A percentile compares a stretch with the other conserved stretches of the same genome.
Evolutionary conservation across 2,797 vertebrate species (phyloP).

Genomic region (Orestias chungarensis): DNA sequence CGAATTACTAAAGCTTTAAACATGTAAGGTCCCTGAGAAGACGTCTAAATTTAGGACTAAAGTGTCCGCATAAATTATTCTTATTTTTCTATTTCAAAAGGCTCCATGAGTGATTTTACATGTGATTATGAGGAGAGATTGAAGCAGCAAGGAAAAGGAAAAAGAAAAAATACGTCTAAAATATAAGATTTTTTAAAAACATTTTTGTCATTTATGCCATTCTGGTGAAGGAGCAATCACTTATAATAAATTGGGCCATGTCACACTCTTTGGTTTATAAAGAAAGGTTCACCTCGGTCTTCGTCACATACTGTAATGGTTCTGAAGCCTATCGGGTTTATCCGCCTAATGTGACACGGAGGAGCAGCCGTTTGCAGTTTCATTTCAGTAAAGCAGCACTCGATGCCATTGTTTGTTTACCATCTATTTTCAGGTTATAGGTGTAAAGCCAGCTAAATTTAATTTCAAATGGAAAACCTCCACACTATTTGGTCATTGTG

Average conservation of each 20-base stretch:
- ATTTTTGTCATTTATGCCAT: slow-evolving; percentile 26
- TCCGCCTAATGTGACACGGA: slow-evolving; percentile 16
- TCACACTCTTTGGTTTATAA: slow-evolving; percentile 14
- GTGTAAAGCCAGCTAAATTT: slow-evolving; percentile 30
- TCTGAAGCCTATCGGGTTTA: slow-evolving; percentile 20
- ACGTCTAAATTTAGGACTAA: slow-evolving; percentile 28
- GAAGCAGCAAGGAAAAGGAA: slow-evolving; percentile 31
- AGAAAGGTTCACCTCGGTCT: slow-evolving; percentile 19
- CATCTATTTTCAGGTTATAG: slow-evolving; percentile 28
- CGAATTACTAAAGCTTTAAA: slow-evolving; percentile 25
- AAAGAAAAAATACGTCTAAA: slow-evolving; percentile 6
- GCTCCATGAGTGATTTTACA: slow-evolving; percentile 52
- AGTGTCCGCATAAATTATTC: slow-evolving; percentile 48
- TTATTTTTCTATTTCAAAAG: slow-evolving; percentile 41
- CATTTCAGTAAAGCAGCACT: slow-evolving; percentile 45
- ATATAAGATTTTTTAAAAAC: slow-evolving; percentile 21
- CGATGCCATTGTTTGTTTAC: slow-evolving; percentile 40
- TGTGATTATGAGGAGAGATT: slow-evolving; percentile 43
- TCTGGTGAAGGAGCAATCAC: slow-evolving; percentile 14
- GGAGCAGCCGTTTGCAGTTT: slow-evolving; percentile 33
- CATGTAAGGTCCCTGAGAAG: slow-evolving; percentile 23
- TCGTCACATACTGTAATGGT: slow-evolving; percentile 37
- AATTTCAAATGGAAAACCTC: slow-evolving; percentile 43
- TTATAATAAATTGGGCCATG: slow-evolving; percentile 36
- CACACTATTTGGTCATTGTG: slow-evolving; percentile 17